These are phyloP conservation scores for Pyrrhia umbra DNA, from an alignment of 2,888 invertebrate species.

Conservation along the genomic window DNA sequence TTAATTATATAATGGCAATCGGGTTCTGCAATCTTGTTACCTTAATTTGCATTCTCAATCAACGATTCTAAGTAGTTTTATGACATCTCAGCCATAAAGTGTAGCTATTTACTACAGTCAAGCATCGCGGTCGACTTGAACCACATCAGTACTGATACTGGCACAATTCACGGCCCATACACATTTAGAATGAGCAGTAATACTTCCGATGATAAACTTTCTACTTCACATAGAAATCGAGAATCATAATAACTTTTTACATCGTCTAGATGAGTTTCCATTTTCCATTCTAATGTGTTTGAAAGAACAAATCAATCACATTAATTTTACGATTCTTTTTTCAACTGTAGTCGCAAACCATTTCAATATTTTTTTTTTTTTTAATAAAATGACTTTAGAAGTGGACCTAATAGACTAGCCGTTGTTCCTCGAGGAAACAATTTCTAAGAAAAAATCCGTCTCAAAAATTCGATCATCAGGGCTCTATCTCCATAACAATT, in stretches of 20 bases:
- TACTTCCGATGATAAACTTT: slow-evolving; percentile 54
- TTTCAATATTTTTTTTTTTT: too few species aligned
- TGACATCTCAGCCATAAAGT: slow-evolving; percentile 13
- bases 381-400: too few species aligned
- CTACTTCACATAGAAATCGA: slow-evolving; percentile 54
- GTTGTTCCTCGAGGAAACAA: too few species aligned
- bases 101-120: slow-evolving; percentile 36
- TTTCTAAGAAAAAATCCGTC: too few species aligned
- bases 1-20: not conserved
- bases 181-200: slow-evolving; percentile 51
- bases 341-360: not conserved
- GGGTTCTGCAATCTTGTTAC: not conserved
- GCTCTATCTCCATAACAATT: too few species aligned
- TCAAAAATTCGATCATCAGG: too few species aligned
- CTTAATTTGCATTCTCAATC: not conserved
- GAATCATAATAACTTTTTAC: slow-evolving; percentile 30
- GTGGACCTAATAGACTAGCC: too few species aligned
- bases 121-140: slow-evolving; percentile 44
- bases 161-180: slow-evolving; percentile 50
- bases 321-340: not conserved
- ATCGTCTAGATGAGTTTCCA: slow-evolving; percentile 34
- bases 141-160: slow-evolving; percentile 33
- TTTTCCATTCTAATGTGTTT: slow-evolving; percentile 1
- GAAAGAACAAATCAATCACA: not conserved
- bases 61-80: not conserved